Evolutionary conservation across 2,113 vertebrate species (phyloP), one percentile per base, ranked within the genome.

Genomic region (Corythaeola cristata): DNA sequence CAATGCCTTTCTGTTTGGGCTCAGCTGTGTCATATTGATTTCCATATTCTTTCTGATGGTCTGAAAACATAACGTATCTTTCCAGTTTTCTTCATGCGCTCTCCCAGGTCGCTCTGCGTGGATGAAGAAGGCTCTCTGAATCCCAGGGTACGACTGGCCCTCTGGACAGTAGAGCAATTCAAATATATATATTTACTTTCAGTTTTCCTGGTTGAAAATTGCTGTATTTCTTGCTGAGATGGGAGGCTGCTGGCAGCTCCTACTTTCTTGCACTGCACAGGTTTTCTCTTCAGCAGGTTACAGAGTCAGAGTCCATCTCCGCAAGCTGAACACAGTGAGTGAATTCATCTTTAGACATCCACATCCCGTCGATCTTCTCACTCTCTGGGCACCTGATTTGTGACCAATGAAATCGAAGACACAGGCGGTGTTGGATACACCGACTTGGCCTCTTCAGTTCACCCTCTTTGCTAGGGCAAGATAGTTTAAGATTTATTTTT

Each of bases 321-420:
- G 20, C 0, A 2, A 28, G n/a, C 32, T 15, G 58, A 75, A 28
- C 28, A 9, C 0, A 0, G 39, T 28, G 39, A 44, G n/a, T 33
- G 71, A 68, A 58, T 37, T 24, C 3, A 2, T 15, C 81, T 18
- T 28, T 1, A 39, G 58, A 45, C 44, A 20, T 12, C 21, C 3
- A 0, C 0, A 3, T 22, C 35, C 81, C 35, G 3, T 0, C 18
- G 73, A 33, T 35, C 9, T 15, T 60, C 67, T 37, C 6, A 0
- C 32, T 84, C 30, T 3, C 49, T 32, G 50, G n/a, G 16, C 47
- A 37, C 0, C n/a, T 49, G 71, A 14, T 39, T 28, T 5, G 5
- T 14, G 63, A 16, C 53, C 67, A 30, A 21, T 8, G 76, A 53
- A 63, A 68, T 23, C 3, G 0, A 55, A 78, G 49, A 32, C 41